phyloP scores from a whole-genome alignment of 2,888 invertebrate genomes.

The Drosophila hamatofila region DNA sequence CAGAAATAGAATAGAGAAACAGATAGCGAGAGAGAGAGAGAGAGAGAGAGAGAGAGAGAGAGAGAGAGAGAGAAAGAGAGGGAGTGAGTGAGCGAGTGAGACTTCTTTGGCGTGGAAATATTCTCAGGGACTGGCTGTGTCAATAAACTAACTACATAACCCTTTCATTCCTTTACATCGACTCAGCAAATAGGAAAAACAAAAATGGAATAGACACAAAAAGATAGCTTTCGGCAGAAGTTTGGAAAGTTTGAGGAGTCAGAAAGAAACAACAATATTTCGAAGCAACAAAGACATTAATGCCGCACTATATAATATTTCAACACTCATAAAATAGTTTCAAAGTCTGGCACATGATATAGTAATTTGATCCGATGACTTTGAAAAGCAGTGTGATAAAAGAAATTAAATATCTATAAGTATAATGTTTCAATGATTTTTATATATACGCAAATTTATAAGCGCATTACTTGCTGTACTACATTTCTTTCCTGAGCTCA shows the following conservation, averaged over 20 bases:
- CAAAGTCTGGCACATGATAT: neutral
- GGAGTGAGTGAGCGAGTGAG: neutral
- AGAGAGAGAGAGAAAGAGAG: neutral
- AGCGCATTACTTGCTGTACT: neutral
- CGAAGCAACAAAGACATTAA: too few species aligned
- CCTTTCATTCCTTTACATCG: slow-evolving; percentile 1
- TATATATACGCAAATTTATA: neutral
- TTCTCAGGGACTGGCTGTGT: neutral
- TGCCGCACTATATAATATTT: neutral
- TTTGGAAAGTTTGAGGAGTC: neutral
- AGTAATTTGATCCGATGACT: neutral
- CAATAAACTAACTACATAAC: slow-evolving; percentile 29
- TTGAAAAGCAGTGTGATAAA: neutral
- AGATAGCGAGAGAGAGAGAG: too few species aligned
- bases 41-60: neutral
- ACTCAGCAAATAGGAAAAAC: slow-evolving; percentile 2
- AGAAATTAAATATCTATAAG: neutral
- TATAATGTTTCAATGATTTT: neutral
- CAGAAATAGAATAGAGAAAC: neutral
- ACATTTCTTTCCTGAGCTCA: neutral
- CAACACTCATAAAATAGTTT: neutral
- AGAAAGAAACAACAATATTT: neutral
- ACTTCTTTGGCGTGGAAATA: slow-evolving; percentile 4
- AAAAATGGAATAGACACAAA: neutral
- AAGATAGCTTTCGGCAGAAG: neutral